Conservation (phyloP, 2,888 invertebrate species). For the Ennomos fuscantarius region DNA sequence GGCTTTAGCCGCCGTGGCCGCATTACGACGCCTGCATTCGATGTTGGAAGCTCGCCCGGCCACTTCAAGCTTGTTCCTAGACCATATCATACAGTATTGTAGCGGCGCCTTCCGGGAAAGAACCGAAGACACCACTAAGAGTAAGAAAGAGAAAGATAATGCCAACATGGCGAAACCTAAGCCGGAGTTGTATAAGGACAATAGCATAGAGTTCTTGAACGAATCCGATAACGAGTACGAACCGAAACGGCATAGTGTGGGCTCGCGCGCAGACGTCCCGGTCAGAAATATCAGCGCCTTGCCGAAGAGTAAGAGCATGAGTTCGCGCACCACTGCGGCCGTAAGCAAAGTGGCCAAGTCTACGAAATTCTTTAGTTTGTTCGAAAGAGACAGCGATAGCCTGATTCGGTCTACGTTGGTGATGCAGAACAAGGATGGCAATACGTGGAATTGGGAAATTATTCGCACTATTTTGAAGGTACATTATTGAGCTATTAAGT, state of each 20-base stretch:
- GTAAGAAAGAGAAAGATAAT: conserved; percentile 72
- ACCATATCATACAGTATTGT: conserved; percentile 89
- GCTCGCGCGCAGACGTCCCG: conserved; percentile 74
- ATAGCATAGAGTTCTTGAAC: conserved; percentile 71
- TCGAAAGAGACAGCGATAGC: conserved; percentile 87
- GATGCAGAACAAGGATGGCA: conserved; percentile 91
- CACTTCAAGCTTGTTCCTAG: conserved; percentile 92
- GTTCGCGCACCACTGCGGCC: conserved; percentile 64
- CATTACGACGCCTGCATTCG: conserved; percentile 91
- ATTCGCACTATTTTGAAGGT: conserved; percentile 92
- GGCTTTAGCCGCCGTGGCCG: conserved; percentile 93
- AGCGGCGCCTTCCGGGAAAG: conserved; percentile 69
- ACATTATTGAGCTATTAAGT: background rate
- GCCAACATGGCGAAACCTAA: conserved; percentile 67
- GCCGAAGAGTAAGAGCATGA: conserved; percentile 81
- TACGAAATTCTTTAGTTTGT: conserved; percentile 80
- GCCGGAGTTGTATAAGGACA: conserved; percentile 58
- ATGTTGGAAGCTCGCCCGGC: conserved; percentile 93
- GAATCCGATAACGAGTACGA: conserved; percentile 75
- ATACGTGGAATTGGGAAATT: conserved; percentile 97
- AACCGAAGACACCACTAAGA: conserved; percentile 65
- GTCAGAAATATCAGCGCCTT: conserved; percentile 75
- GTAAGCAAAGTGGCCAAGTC: conserved; percentile 49
- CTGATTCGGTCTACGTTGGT: conserved; percentile 93
- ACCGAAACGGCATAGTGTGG: conserved; percentile 74